Conservation (phyloP, 2,888 invertebrate species). For the Sinhomidia bicolor region DNA sequence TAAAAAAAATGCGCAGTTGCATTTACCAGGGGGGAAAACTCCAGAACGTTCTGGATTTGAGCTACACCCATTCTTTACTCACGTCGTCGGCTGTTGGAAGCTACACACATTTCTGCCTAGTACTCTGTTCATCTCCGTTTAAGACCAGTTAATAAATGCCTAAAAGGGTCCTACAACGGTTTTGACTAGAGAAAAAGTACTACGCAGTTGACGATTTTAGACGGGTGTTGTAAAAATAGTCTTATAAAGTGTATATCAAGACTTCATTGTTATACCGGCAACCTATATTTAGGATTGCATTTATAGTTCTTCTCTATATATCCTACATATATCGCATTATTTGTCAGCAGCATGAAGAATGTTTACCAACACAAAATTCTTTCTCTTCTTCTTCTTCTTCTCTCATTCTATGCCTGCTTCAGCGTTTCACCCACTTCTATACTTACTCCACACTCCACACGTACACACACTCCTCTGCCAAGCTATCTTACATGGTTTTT, state of each 20-base stretch:
- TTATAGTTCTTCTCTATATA: background rate
- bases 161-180: background rate
- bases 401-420: too few relatives aligned
- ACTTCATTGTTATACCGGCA: background rate
- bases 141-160: background rate
- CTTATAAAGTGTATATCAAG: too few relatives aligned
- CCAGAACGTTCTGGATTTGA: conserved; percentile 4
- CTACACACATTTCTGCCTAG: too few relatives aligned
- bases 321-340: background rate
- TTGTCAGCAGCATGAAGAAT: background rate
- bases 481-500: too few relatives aligned
- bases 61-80: conserved; percentile 15
- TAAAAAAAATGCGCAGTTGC: background rate
- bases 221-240: too few relatives aligned
- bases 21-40: background rate
- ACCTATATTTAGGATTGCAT: background rate
- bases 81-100: too few relatives aligned
- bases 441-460: too few relatives aligned
- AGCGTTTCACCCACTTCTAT: too few relatives aligned
- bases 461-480: too few relatives aligned
- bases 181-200: background rate
- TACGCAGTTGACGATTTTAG: conserved; percentile 2
- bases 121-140: too few relatives aligned
- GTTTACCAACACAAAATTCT: background rate
- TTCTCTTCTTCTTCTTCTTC: background rate